Conservation (phyloP, 1,140 invertebrate genomes). For the Melitaea cinxia region DNA sequence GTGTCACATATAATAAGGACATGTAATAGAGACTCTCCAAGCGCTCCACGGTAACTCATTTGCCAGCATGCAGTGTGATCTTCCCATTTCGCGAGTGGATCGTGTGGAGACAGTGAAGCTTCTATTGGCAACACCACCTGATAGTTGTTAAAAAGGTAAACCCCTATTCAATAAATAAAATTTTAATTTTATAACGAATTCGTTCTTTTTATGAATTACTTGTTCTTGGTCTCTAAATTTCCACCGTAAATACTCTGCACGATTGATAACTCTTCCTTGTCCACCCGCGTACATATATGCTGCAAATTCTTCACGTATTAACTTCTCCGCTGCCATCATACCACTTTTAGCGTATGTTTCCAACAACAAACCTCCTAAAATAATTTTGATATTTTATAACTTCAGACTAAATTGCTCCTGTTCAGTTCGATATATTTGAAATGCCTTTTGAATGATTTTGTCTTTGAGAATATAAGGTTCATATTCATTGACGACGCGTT, state of each 20-base stretch:
- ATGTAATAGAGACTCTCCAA: conserved; percentile 97
- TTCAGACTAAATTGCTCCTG: too few species aligned
- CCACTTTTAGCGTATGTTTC: conserved; percentile 93
- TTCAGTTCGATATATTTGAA: too few species aligned
- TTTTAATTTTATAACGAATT: background rate
- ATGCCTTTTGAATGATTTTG: too few species aligned
- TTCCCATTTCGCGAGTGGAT: conserved; percentile 92
- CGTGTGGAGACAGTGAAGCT: conserved; percentile 89
- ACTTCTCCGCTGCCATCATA: conserved; percentile 90
- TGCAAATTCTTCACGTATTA: conserved; percentile 94
- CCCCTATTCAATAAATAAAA: background rate
- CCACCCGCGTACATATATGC: conserved; percentile 95
- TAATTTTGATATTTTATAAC: too few species aligned
- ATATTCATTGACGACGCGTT: too few species aligned
- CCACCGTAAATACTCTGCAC: conserved; percentile 96
- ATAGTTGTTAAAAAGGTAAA: conserved; percentile 3
- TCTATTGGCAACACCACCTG: conserved; percentile 91
- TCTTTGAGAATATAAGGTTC: too few species aligned
- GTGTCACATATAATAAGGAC: conserved; percentile 97
- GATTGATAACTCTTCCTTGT: conserved; percentile 92
- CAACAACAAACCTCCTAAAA: conserved; percentile 88
- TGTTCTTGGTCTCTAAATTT: conserved; percentile 93
- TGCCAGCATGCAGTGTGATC: conserved; percentile 98
- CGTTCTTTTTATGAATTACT: conserved; percentile 66
- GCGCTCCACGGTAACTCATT: conserved; percentile 96